phyloP scores from a whole-genome alignment of 1,140 invertebrate species.

The Drosophila prosaltans region DNA sequence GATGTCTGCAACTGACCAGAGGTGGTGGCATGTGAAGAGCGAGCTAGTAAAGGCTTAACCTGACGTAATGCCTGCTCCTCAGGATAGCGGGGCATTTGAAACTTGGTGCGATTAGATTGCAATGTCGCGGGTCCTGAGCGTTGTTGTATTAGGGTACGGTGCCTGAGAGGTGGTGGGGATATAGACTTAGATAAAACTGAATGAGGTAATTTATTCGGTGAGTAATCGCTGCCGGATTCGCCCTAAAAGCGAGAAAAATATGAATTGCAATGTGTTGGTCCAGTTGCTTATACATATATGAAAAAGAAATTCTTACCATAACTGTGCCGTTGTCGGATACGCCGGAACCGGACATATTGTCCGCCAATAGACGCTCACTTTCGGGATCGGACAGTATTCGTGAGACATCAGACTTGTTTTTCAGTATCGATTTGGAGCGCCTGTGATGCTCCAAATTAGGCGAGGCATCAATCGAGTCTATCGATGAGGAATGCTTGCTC shows the following conservation, averaged over 20 bases:
- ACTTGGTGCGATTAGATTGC: slow-evolving; percentile 81
- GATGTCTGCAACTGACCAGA: slow-evolving; percentile 20
- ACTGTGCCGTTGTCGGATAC: slow-evolving; percentile 84
- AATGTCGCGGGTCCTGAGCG: slow-evolving; percentile 79
- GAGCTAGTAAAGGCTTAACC: slow-evolving; percentile 69
- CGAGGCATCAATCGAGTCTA: slow-evolving; percentile 88
- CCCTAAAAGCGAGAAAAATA: slow-evolving; percentile 51
- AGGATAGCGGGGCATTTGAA: slow-evolving; percentile 81
- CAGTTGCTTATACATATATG: neutral
- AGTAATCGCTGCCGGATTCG: slow-evolving; percentile 83
- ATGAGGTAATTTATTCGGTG: slow-evolving; percentile 84
- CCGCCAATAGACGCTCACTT: slow-evolving; percentile 90
- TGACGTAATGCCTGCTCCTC: slow-evolving; percentile 79
- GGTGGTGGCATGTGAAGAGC: slow-evolving; percentile 40
- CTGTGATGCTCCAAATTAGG: slow-evolving; percentile 87
- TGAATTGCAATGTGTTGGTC: neutral
- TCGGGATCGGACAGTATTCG: slow-evolving; percentile 86
- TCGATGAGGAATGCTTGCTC: slow-evolving; percentile 89
- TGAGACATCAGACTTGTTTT: slow-evolving; percentile 87
- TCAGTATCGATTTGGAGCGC: slow-evolving; percentile 90
- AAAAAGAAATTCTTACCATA: slow-evolving; percentile 51
- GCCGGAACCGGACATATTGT: slow-evolving; percentile 85
- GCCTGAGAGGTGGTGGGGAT: slow-evolving; percentile 83
- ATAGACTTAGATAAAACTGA: slow-evolving; percentile 83
- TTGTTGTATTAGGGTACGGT: slow-evolving; percentile 81